A percentile compares a stretch with the other conserved stretches of the same genome.
Evolutionary conservation across 2,797 vertebrate genomes (phyloP).

Genomic region (Myotis vivesi): DNA sequence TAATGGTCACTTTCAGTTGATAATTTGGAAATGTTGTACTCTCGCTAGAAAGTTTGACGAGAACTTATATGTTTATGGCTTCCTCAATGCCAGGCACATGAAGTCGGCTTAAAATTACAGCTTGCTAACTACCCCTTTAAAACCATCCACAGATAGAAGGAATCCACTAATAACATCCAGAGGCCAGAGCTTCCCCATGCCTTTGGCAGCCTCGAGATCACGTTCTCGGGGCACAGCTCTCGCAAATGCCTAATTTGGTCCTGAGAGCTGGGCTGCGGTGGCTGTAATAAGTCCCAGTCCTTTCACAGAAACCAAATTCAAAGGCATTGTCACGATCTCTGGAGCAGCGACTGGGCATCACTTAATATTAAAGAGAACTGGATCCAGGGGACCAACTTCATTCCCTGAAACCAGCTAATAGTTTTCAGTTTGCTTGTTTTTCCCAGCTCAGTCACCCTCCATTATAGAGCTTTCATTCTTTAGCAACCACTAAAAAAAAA

Average conservation of each 20-base stretch:
- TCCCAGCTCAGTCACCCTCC: constrained; percentile 30
- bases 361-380: constrained; percentile 36
- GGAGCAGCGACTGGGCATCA: constrained; percentile 23
- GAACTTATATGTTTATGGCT: constrained; percentile 37
- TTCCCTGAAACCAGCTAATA: constrained; percentile 43
- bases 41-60: constrained; percentile 18
- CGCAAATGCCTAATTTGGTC: constrained; percentile 32
- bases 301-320: constrained; percentile 58
- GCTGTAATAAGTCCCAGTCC: constrained; percentile 54
- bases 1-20: not conserved
- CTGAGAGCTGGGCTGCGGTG: constrained; percentile 24
- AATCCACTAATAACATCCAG: constrained; percentile 48
- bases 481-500: constrained; percentile 19
- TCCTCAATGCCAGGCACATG: constrained; percentile 38
- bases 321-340: constrained; percentile 66
- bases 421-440: constrained; percentile 46
- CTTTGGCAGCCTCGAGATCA: constrained; percentile 27
- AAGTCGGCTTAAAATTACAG: constrained; percentile 59
- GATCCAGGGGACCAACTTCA: constrained; percentile 3
- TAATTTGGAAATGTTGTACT: constrained; percentile 2
- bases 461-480: constrained; percentile 56
- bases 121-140: constrained; percentile 60
- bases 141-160: constrained; percentile 58
- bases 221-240: not conserved
- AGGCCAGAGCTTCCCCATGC: constrained; percentile 14